These are phyloP conservation scores for Macrophya alboannulata DNA, from an alignment of 2,888 invertebrate species.

Conservation along the genomic window DNA sequence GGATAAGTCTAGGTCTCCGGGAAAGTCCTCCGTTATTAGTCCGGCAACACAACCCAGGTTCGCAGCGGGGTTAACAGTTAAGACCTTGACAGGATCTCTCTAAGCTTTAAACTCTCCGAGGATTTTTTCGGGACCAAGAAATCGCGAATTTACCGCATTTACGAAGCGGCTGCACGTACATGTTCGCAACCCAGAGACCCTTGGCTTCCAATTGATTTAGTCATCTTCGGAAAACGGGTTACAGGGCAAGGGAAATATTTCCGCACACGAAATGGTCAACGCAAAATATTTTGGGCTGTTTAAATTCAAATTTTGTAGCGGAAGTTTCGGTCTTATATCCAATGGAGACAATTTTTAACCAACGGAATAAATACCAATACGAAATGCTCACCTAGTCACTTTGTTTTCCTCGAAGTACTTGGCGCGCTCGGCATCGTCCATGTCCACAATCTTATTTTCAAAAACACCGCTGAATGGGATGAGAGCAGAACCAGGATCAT, in stretches of 20 bases:
- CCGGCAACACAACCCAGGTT: not conserved
- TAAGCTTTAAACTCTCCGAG: not conserved
- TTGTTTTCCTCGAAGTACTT: constrained; percentile 92
- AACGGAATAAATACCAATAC: not conserved
- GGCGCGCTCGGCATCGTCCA: constrained; percentile 89
- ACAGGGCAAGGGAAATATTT: not conserved
- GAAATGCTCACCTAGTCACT: constrained; percentile 86
- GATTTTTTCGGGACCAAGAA: not conserved
- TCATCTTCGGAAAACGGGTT: not conserved
- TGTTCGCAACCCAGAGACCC: not conserved
- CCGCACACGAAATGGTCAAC: not conserved
- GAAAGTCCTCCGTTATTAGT: constrained; percentile 71
- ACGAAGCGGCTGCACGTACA: constrained; percentile 6
- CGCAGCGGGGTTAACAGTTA: constrained; percentile 37
- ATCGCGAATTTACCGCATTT: constrained; percentile 21
- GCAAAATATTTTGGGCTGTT: not conserved
- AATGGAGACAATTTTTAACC: not conserved
- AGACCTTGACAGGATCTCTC: constrained; percentile 6
- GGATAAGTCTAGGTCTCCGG: constrained; percentile 75
- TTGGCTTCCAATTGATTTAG: not conserved
- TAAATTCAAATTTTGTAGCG: not conserved
- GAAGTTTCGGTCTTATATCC: not conserved
- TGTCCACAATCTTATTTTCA: constrained; percentile 93
- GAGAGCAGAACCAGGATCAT: constrained; percentile 96
- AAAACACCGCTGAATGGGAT: constrained; percentile 98